phyloP scores from a whole-genome alignment of 1,140 invertebrate genomes.

The Caenorhabditis briggsae region DNA sequence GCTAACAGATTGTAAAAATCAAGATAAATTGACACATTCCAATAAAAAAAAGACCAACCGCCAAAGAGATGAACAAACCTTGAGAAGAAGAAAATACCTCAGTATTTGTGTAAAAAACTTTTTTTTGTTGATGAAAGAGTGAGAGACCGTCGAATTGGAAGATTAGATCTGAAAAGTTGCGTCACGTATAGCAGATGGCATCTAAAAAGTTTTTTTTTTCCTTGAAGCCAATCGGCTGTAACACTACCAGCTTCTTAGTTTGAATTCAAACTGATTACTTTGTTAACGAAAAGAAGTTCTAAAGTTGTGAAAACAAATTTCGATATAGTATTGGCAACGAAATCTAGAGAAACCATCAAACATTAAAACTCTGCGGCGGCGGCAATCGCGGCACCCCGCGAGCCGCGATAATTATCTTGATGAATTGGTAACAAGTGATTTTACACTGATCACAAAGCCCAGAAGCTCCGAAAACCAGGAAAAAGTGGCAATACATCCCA shows the following conservation, averaged over 20 bases:
- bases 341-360: background rate
- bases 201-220: slow-evolving; percentile 11
- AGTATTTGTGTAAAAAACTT: slow-evolving; percentile 24
- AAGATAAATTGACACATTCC: background rate
- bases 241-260: background rate
- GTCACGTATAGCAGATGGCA: slow-evolving; percentile 9
- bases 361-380: slow-evolving; percentile 42
- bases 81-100: slow-evolving; percentile 19
- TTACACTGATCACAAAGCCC: slow-evolving; percentile 12
- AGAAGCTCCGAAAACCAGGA: too few relatives aligned
- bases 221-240: too few relatives aligned
- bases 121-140: background rate
- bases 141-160: background rate
- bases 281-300: background rate
- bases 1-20: too few relatives aligned
- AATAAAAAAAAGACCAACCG: background rate
- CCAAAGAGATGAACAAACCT: background rate
- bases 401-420: slow-evolving; percentile 44
- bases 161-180: background rate
- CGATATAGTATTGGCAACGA: background rate
- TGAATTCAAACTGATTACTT: background rate
- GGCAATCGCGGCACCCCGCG: background rate
- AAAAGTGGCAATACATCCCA: too few relatives aligned
- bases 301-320: background rate
- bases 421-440: slow-evolving; percentile 47